These are phyloP conservation scores for Diacarnus erythraeanus DNA, from an alignment of 37 sponge, comb jelly and placozoan genomes.

Conservation along the genomic window DNA sequence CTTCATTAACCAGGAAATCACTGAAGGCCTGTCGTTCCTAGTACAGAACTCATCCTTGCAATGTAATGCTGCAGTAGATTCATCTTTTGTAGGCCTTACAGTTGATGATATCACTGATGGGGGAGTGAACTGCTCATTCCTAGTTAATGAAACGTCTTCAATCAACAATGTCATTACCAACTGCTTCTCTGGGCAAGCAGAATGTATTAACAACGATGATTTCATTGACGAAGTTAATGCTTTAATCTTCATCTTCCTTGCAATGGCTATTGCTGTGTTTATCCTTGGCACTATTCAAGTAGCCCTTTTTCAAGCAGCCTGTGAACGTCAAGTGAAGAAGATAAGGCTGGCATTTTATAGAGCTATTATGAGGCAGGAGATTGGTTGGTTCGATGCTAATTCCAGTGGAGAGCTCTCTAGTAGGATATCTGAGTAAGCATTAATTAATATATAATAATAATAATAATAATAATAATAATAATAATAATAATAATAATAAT, in stretches of 20 bases:
- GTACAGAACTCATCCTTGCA: too few species aligned
- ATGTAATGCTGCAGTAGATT: neutral
- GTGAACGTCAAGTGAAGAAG: slow-evolving; percentile 64
- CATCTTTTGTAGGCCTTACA: neutral
- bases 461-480: too few species aligned
- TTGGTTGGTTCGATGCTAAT: slow-evolving; percentile 87
- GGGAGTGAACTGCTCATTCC: neutral
- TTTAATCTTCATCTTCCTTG: slow-evolving; percentile 24
- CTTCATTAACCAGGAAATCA: slow-evolving; percentile 43
- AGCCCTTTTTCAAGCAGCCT: slow-evolving; percentile 54
- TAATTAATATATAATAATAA: neutral
- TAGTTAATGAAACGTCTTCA: neutral
- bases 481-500: neutral
- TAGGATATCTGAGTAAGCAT: slow-evolving; percentile 65
- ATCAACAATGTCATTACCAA: neutral
- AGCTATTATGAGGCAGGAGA: slow-evolving; percentile 76
- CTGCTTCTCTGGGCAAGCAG: neutral
- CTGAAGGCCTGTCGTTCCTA: neutral
- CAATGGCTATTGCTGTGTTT: slow-evolving; percentile 36
- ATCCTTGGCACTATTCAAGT: slow-evolving; percentile 45
- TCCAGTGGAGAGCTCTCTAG: slow-evolving; percentile 65
- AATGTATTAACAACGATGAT: neutral
- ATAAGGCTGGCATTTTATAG: slow-evolving; percentile 54
- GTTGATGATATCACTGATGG: neutral
- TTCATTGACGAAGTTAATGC: slow-evolving; percentile 3